Percentiles rank a stretch among this genome's conserved stretches.
These are phyloP conservation scores for Rhabdomys dilectus DNA, from an alignment of 2,113 vertebrate species.

Conservation along the genomic window DNA sequence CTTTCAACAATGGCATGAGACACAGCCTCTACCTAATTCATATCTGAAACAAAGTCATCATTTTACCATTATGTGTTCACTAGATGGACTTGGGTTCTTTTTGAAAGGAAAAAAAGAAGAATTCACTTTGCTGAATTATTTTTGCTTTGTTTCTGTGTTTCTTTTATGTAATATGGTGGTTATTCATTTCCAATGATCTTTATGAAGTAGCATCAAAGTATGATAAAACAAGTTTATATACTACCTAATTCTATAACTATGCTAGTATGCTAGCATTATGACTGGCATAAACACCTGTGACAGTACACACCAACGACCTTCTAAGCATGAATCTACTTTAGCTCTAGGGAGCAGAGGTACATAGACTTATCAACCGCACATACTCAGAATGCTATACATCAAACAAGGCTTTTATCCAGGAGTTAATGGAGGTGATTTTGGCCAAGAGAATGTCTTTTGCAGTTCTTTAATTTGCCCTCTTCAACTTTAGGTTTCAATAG, in stretches of 20 bases:
- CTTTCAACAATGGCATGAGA: not conserved
- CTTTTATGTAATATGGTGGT: not conserved
- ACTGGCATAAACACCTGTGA: not conserved
- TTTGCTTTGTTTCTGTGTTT: not conserved
- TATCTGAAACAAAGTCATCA: not conserved
- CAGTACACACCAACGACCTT: not conserved
- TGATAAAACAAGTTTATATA: conserved; percentile 6
- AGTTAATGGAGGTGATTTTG: not conserved
- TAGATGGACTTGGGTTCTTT: not conserved
- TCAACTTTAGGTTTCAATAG: not conserved
- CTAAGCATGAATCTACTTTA: not conserved
- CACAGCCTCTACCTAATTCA: not conserved
- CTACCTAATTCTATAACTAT: not conserved
- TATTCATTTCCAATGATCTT: not conserved
- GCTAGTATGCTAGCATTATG: conserved; percentile 1
- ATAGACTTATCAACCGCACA: accelerated
- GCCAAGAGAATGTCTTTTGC: not conserved
- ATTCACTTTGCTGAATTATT: not conserved
- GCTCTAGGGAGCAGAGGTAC: not conserved
- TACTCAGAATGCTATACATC: not conserved
- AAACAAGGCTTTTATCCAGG: not conserved
- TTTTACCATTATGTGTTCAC: not conserved
- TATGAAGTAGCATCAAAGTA: conserved; percentile 1
- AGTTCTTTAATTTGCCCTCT: not conserved
- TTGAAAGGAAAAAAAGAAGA: not conserved